Percentiles rank a stretch among this genome's conserved stretches.
phyloP scores from a whole-genome alignment of 2,113 vertebrate species.

The Ophiodon elongatus region DNA sequence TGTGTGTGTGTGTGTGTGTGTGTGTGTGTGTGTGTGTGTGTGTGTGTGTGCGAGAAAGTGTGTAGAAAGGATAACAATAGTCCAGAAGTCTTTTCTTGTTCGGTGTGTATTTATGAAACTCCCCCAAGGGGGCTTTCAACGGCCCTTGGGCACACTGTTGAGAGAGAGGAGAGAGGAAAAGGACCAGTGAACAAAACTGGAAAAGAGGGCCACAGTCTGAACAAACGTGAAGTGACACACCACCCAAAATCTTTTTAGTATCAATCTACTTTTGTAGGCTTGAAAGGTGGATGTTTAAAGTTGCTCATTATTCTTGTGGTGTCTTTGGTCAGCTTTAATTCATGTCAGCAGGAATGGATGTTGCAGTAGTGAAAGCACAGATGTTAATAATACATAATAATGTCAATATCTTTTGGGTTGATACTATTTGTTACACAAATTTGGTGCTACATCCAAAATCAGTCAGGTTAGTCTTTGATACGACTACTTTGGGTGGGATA shows the following conservation, averaged over 20 bases:
- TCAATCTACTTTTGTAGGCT: slow-evolving; percentile 11
- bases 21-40: slow-evolving; percentile 15
- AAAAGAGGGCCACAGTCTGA: slow-evolving; percentile 22
- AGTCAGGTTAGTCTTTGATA: neutral
- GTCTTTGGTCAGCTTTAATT: slow-evolving; percentile 11
- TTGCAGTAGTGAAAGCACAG: neutral
- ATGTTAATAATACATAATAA: neutral
- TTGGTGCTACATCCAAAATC: neutral
- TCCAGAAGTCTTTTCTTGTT: slow-evolving; percentile 72
- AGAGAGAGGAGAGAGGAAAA: slow-evolving; percentile 51
- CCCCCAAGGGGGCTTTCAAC: slow-evolving; percentile 83
- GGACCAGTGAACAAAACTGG: slow-evolving; percentile 53
- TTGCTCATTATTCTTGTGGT: neutral
- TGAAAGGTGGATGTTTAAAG: slow-evolving; percentile 28
- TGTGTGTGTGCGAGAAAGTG: slow-evolving; percentile 36
- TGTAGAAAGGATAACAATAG: slow-evolving; percentile 74
- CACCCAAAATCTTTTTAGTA: slow-evolving; percentile 12
- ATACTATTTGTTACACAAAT: neutral
- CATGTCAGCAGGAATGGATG: neutral
- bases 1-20: slow-evolving; percentile 28
- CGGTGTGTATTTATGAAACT: slow-evolving; percentile 75
- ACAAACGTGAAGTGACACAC: slow-evolving; percentile 24
- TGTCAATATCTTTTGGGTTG: neutral
- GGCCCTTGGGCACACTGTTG: slow-evolving; percentile 82
- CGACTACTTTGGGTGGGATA: neutral